Base-by-base conservation (phyloP, 2,113 vertebrate genomes). In the Myotis davidii region DNA sequence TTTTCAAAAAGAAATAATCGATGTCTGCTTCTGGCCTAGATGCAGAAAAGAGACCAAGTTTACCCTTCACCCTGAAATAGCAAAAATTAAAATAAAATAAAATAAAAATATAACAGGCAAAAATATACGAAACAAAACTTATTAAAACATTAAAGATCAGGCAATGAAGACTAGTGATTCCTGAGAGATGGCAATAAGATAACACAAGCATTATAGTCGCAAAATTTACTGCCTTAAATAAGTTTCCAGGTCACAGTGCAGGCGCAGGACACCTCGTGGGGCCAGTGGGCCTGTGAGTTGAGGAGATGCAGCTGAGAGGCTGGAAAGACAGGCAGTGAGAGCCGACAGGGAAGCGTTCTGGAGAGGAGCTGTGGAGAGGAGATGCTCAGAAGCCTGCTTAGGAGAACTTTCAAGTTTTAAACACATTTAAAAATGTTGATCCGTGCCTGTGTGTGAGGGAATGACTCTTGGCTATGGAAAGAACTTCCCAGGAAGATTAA, bases 1-100 rank as follows among this genome's bases (percentile, higher is more conserved):
- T 39, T 88, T 83, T 73, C 29, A 37, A 72, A 86, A 88, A 73
- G 34, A 90, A 85, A 20, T 20, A 67, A 59, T 56, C 86, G 50
- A 79, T 18, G 88, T 85, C 21, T 85, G 50, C 64, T 65, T 89
- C 32, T 79, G 64, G 27, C 29, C 65, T 84, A 70, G 17, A 45
- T 67, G 27, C n/a, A 76, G 64, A 54, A 61, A 37, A 23, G 20
- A 61, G 67, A 37, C 23, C 13, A 90, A 54, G 7, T 86, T 92
- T 90, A 81, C 21, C 6, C 37, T 89, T 73, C 27, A 50, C 21
- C 39, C 3, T 25, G 34, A 90, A 94, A 77, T 34, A 59, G 65
- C 69, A 29, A 7, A 17, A 16, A n/a, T n/a, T n/a, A n/a, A n/a
- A n/a, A n/a, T n/a, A 2, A 42, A 56, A 67, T 61, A 37, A 79